These are phyloP conservation scores for Drosophila mulleri DNA, from an alignment of 2,888 invertebrate species.

Conservation along the genomic window DNA sequence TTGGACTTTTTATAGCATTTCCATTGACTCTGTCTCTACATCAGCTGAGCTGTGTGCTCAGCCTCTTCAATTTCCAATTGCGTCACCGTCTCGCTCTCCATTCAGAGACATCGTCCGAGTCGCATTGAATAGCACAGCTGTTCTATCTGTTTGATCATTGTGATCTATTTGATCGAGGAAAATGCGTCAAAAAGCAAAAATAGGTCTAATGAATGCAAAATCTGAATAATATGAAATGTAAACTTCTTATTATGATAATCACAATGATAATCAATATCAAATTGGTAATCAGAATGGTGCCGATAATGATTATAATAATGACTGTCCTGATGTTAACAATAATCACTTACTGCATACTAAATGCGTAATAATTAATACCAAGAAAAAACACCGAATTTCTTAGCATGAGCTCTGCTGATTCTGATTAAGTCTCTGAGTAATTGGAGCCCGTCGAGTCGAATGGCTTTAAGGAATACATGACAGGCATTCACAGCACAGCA, in stretches of 20 bases:
- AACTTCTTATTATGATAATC: background rate
- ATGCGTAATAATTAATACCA: background rate
- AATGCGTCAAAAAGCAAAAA: background rate
- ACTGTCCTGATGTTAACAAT: background rate
- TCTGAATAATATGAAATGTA: too few species aligned
- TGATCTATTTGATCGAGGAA: background rate
- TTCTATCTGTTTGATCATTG: background rate
- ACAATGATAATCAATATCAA: background rate
- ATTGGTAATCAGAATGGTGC: background rate
- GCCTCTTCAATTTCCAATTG: constrained; percentile 13
- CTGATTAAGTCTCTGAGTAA: background rate
- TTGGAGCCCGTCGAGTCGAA: background rate
- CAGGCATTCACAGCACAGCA: background rate
- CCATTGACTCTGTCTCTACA: background rate
- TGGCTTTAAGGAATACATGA: background rate
- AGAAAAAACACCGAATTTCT: background rate
- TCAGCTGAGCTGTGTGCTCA: constrained; percentile 35
- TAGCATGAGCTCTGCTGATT: background rate
- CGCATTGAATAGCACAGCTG: constrained; percentile 6
- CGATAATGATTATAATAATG: background rate
- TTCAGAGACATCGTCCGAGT: background rate
- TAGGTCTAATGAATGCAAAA: too few species aligned
- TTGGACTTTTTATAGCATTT: constrained; percentile 39
- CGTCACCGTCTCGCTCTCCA: constrained; percentile 2
- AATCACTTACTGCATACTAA: background rate